Evolutionary conservation across 2,888 invertebrate genomes (phyloP).

Genomic region (Drosophila affinis): DNA sequence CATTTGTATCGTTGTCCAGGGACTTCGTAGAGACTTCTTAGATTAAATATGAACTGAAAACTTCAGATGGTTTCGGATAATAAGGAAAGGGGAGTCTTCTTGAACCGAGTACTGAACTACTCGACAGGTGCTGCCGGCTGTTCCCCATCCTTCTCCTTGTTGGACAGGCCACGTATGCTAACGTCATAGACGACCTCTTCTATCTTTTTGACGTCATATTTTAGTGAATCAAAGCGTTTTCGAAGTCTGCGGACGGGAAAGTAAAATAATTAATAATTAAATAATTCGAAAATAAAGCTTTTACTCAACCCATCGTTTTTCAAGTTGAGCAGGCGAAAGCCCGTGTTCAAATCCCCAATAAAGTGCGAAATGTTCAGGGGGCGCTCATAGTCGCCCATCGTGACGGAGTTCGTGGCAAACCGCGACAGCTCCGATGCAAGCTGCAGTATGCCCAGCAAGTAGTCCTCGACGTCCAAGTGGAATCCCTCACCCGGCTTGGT

Average conservation of each 20-base stretch:
- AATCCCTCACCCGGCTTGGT: slow-evolving; percentile 88
- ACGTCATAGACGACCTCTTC: slow-evolving; percentile 95
- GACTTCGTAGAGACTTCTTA: neutral
- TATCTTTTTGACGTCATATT: slow-evolving; percentile 97
- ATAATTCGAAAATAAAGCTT: too few species aligned
- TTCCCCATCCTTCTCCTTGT: slow-evolving; percentile 38
- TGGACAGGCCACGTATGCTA: slow-evolving; percentile 89
- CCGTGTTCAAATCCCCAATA: slow-evolving; percentile 93
- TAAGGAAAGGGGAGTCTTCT: slow-evolving; percentile 11
- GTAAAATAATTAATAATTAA: too few species aligned
- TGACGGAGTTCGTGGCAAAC: slow-evolving; percentile 93
- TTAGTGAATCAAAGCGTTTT: slow-evolving; percentile 93
- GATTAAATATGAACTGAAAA: neutral
- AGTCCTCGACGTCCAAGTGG: slow-evolving; percentile 96
- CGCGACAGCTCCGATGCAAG: slow-evolving; percentile 93
- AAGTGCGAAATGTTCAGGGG: slow-evolving; percentile 94
- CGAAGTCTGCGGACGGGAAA: slow-evolving; percentile 84
- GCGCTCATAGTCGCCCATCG: slow-evolving; percentile 91
- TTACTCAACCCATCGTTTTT: slow-evolving; percentile 91
- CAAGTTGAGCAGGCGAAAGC: slow-evolving; percentile 93
- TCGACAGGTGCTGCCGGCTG: neutral
- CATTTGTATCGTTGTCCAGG: neutral
- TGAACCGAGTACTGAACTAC: slow-evolving; percentile 20
- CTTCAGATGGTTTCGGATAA: too few species aligned
- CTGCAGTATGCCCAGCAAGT: slow-evolving; percentile 91